Evolutionary conservation across 1,140 invertebrate species (phyloP).

Genomic region (Drosophila aff.): DNA sequence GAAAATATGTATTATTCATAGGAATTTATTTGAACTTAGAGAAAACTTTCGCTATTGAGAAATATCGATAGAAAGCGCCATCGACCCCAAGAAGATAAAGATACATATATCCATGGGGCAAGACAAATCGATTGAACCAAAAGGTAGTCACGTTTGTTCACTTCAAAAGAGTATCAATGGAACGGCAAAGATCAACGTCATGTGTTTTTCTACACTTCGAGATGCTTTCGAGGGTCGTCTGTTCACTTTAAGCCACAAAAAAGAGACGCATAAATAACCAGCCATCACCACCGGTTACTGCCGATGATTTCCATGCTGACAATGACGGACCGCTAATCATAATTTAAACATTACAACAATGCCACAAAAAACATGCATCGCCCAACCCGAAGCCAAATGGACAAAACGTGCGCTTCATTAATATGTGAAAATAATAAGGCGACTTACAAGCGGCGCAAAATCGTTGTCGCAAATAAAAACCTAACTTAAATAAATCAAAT

Average conservation of each 20-base stretch:
- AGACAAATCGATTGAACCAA: constrained; percentile 68
- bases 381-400: constrained; percentile 40
- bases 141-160: constrained; percentile 64
- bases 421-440: constrained; percentile 78
- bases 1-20: too few species aligned
- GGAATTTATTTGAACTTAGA: not conserved
- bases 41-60: constrained; percentile 40
- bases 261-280: constrained; percentile 58
- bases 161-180: constrained; percentile 41
- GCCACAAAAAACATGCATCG: constrained; percentile 9
- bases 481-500: constrained; percentile 35
- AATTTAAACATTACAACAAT: constrained; percentile 72
- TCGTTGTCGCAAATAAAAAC: constrained; percentile 3
- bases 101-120: constrained; percentile 4
- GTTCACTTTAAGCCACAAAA: constrained; percentile 48
- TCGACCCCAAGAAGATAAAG: constrained; percentile 32
- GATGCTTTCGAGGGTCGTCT: constrained; percentile 39
- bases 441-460: constrained; percentile 7
- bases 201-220: constrained; percentile 14
- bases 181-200: constrained; percentile 22
- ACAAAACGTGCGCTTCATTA: constrained; percentile 72
- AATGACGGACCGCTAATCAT: constrained; percentile 80
- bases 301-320: constrained; percentile 40
- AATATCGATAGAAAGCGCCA: constrained; percentile 43
- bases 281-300: constrained; percentile 15